Conservation (phyloP, 1,140 invertebrate genomes). For the Sweltsa coloradensis region DNA sequence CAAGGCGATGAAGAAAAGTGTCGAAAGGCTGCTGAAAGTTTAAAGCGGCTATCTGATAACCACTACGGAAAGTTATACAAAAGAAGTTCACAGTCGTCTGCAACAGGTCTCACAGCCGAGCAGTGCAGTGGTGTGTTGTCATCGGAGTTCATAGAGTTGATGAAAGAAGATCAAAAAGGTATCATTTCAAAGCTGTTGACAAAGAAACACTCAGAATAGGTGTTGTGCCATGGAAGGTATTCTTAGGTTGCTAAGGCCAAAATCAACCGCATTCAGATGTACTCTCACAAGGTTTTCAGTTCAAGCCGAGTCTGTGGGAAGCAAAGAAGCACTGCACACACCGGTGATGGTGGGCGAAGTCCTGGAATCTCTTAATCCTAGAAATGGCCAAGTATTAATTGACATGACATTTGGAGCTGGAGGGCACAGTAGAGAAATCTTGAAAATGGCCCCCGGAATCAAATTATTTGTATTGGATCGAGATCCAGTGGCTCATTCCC, state of each 20-base stretch:
- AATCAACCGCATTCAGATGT: too few species aligned
- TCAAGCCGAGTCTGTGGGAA: too few species aligned
- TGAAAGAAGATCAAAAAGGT: slow-evolving; percentile 42
- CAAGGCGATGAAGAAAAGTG: slow-evolving; percentile 42
- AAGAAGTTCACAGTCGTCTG: slow-evolving; percentile 39
- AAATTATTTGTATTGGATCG: slow-evolving; percentile 74
- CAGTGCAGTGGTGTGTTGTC: slow-evolving; percentile 58
- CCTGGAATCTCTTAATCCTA: slow-evolving; percentile 48
- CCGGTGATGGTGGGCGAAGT: slow-evolving; percentile 63
- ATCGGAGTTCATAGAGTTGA: slow-evolving; percentile 50
- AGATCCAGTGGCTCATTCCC: slow-evolving; percentile 64
- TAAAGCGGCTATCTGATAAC: slow-evolving; percentile 57
- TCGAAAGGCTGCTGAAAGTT: slow-evolving; percentile 46
- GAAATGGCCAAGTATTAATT: slow-evolving; percentile 46
- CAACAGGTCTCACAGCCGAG: slow-evolving; percentile 51
- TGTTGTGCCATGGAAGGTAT: too few species aligned
- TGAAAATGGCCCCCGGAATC: slow-evolving; percentile 38
- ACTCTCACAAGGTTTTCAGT: too few species aligned
- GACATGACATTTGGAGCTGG: slow-evolving; percentile 94
- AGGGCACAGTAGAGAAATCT: slow-evolving; percentile 61
- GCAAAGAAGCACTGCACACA: slow-evolving; percentile 32
- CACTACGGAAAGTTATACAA: slow-evolving; percentile 51
- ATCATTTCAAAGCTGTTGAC: slow-evolving; percentile 37
- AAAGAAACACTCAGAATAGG: too few species aligned
- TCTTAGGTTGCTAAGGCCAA: too few species aligned